phyloP scores from a whole-genome alignment of 2,113 vertebrate genomes.

The Sylvilagus bachmani region DNA sequence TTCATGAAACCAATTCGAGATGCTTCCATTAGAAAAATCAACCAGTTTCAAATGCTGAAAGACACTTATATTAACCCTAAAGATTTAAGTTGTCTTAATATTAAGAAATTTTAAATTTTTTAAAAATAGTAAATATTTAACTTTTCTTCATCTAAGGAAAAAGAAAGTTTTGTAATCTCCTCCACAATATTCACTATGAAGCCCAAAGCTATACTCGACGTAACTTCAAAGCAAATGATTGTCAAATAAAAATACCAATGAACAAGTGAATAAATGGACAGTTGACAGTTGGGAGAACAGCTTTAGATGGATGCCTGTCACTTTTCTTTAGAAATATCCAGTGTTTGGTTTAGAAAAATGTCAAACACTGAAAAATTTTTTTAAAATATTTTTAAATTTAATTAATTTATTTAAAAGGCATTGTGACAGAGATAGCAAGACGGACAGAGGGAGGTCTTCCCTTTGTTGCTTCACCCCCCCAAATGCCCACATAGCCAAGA shows the following conservation, averaged over 20 bases:
- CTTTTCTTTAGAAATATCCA: not conserved
- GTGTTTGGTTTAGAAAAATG: slow-evolving; percentile 16
- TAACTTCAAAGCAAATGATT: slow-evolving; percentile 17
- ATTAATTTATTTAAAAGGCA: no score
- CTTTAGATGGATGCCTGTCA: no score
- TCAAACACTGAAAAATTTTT: not conserved
- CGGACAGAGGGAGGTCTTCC: no score
- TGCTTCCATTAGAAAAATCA: not conserved
- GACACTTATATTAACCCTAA: not conserved
- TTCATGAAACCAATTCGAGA: not conserved
- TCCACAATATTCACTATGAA: not conserved
- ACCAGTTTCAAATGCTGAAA: not conserved
- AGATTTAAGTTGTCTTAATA: not conserved
- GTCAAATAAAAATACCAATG: not conserved
- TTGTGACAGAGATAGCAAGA: no score
- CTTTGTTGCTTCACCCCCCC: no score
- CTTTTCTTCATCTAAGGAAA: not conserved
- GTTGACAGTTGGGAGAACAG: not conserved
- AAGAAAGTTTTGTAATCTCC: not conserved
- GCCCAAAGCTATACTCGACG: not conserved
- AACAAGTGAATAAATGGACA: not conserved
- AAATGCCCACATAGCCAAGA: no score
- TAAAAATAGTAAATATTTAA: not conserved
- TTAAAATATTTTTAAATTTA: no score
- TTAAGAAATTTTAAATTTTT: not conserved